phyloP scores from a whole-genome alignment of 1,140 invertebrate species.

The Mycetomoellerius zeteki region DNA sequence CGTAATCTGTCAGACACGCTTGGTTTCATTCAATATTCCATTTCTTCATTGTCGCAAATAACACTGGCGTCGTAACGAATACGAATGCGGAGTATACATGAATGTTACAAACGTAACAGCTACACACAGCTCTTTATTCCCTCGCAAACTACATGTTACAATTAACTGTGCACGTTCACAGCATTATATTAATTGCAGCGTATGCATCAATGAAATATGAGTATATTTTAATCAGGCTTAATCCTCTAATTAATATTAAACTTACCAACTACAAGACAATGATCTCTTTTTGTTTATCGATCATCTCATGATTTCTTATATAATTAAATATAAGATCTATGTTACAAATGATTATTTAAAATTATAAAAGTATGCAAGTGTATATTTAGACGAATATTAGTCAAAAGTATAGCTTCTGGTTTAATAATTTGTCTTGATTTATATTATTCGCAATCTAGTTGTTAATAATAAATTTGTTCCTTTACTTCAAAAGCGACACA shows the following conservation, averaged over 20 bases:
- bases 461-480: no score
- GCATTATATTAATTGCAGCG: conserved; percentile 27
- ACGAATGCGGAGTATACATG: background rate
- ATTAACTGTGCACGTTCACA: conserved; percentile 10
- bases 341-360: background rate
- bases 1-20: conserved; percentile 49
- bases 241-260: background rate
- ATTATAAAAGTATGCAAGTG: background rate
- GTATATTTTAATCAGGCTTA: conserved; percentile 5
- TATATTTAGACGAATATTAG: conserved; percentile 3
- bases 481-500: no score
- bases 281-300: no score
- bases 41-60: conserved; percentile 49
- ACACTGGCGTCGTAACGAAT: conserved; percentile 4
- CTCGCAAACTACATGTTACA: conserved; percentile 6
- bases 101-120: background rate
- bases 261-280: conserved; percentile 4
- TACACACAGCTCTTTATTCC: conserved; percentile 29
- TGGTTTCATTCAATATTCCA: conserved; percentile 59
- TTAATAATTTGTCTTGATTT: background rate
- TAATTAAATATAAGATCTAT: conserved; percentile 1
- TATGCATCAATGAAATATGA: background rate
- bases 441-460: background rate
- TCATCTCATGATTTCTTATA: background rate
- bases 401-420: background rate